phyloP scores from a whole-genome alignment of 2,797 vertebrate genomes.

The Sebastes paucispinis region DNA sequence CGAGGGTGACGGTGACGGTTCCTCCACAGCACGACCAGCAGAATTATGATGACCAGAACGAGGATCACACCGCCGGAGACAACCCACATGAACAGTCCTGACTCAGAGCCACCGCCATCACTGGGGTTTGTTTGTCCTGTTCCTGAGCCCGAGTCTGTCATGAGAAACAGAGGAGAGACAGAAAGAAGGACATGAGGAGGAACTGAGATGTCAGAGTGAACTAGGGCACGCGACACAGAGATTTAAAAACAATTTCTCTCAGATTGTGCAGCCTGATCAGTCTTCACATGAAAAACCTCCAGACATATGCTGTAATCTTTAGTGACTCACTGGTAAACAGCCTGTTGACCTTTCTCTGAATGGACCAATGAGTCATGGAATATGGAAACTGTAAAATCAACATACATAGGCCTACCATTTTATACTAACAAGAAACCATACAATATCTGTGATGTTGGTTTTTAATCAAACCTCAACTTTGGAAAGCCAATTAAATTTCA shows the following conservation, averaged over 20 bases:
- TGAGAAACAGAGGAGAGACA: not conserved
- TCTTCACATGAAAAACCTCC: conserved; percentile 16
- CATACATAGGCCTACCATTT: not conserved
- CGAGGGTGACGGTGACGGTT: conserved; percentile 81
- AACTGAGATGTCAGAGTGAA: conserved; percentile 20
- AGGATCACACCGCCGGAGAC: conserved; percentile 88
- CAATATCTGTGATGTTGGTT: not conserved
- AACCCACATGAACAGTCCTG: conserved; percentile 90
- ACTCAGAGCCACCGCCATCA: conserved; percentile 85
- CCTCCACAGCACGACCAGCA: conserved; percentile 88
- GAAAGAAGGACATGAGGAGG: not conserved
- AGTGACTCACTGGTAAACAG: conserved; percentile 15
- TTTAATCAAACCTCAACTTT: not conserved
- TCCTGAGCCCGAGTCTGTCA: conserved; percentile 58
- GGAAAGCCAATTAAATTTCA: not conserved
- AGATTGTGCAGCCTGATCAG: conserved; percentile 5
- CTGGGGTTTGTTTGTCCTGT: conserved; percentile 74
- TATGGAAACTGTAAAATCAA: not conserved
- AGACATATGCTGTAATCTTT: conserved; percentile 15
- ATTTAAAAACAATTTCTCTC: conserved; percentile 20
- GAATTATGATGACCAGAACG: conserved; percentile 84
- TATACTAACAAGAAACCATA: not conserved
- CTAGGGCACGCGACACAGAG: not conserved
- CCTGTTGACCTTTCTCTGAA: not conserved
- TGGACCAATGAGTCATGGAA: not conserved